Conservation (phyloP, 2,797 vertebrate genomes). For the Acanthurus lineatus region DNA sequence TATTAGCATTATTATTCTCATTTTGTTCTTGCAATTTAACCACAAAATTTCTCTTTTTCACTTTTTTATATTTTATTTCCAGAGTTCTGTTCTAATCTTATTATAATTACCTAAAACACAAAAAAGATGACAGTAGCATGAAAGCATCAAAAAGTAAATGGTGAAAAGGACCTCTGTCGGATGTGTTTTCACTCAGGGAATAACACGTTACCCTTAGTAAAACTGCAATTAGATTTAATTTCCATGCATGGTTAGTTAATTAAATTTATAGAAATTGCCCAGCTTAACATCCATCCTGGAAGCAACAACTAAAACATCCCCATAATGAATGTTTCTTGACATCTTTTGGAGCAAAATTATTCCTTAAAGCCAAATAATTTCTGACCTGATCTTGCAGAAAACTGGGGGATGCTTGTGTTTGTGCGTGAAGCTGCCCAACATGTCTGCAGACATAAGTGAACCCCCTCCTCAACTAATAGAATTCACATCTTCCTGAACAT, state of each 20-base stretch:
- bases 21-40: neutral
- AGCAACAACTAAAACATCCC: neutral
- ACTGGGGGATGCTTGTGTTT: neutral
- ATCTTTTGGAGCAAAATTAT: conserved; percentile 1
- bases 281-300: neutral
- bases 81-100: too few species aligned
- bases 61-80: too few species aligned
- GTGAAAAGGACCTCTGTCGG: neutral
- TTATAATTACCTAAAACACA: neutral
- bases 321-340: neutral
- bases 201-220: neutral
- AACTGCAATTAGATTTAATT: neutral
- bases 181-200: neutral
- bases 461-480: neutral
- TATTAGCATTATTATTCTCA: neutral
- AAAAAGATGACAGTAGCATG: too few species aligned
- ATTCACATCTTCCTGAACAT: conserved; percentile 14
- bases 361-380: neutral
- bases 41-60: too few species aligned
- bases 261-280: neutral
- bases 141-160: neutral
- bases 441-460: neutral
- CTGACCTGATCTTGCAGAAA: neutral
- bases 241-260: neutral
- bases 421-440: neutral